These are phyloP conservation scores for Panopea generosa DNA, from an alignment of 2,888 invertebrate genomes.

Conservation along the genomic window DNA sequence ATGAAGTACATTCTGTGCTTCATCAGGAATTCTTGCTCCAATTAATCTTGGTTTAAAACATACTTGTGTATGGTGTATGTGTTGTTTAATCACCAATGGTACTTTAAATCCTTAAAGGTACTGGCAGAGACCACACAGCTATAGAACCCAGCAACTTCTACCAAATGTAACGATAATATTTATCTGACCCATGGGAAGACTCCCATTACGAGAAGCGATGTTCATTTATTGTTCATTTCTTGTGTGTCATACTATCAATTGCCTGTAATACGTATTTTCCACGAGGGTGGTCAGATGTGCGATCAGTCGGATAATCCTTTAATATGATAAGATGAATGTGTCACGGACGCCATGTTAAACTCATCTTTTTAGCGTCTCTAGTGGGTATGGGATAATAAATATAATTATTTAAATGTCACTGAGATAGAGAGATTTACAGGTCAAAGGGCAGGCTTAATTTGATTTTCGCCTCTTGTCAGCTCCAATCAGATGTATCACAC, in stretches of 20 bases:
- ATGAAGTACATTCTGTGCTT: too few species aligned
- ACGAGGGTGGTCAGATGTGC: slow-evolving; percentile 1
- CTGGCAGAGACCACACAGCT: too few species aligned
- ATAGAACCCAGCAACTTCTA: too few species aligned
- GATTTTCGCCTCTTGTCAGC: slow-evolving; percentile 39
- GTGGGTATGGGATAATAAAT: slow-evolving; percentile 45
- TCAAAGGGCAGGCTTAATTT: slow-evolving; percentile 36
- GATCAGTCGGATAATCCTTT: slow-evolving; percentile 27
- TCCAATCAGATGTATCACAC: slow-evolving; percentile 19
- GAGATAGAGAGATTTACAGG: slow-evolving; percentile 39
- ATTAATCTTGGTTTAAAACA: too few species aligned
- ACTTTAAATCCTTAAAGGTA: too few species aligned
- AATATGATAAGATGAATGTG: slow-evolving; percentile 36
- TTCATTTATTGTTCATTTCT: slow-evolving; percentile 11
- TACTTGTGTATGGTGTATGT: too few species aligned
- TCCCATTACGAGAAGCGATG: neutral
- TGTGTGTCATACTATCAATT: slow-evolving; percentile 14
- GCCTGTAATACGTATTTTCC: slow-evolving; percentile 36
- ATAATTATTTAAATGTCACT: slow-evolving; percentile 57
- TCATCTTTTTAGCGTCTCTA: slow-evolving; percentile 44
- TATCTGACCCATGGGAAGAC: slow-evolving; percentile 42
- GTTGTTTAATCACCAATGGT: too few species aligned
- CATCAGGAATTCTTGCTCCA: too few species aligned
- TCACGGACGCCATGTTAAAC: slow-evolving; percentile 21
- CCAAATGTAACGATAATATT: slow-evolving; percentile 31